phyloP scores from a whole-genome alignment of 30 jellyfish, hydroid and myxozoan genomes.

The Sanderia malayensis region DNA sequence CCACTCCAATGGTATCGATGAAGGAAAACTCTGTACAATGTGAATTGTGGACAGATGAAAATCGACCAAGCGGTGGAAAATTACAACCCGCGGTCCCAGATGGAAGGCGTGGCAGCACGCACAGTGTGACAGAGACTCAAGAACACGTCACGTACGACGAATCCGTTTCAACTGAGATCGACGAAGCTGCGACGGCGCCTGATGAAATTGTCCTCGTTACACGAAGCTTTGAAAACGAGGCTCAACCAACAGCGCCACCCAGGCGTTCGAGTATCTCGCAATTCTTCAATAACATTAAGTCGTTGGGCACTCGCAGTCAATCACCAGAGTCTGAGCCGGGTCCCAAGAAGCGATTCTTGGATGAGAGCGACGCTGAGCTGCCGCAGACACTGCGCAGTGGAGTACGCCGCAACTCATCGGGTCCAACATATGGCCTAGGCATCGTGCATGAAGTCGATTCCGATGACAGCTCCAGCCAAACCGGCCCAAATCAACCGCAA shows the following conservation, averaged over 20 bases:
- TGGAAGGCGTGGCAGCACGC: constrained; percentile 52
- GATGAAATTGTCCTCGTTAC: constrained; percentile 52
- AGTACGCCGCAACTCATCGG: background rate
- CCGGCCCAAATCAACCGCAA: background rate
- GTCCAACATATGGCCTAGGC: constrained; percentile 17
- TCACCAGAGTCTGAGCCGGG: constrained; percentile 41
- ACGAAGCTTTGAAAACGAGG: constrained; percentile 53
- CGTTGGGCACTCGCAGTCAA: constrained; percentile 26
- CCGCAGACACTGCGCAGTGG: background rate
- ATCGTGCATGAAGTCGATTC: background rate
- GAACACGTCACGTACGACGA: constrained; percentile 46
- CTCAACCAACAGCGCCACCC: constrained; percentile 30
- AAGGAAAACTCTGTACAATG: constrained; percentile 55
- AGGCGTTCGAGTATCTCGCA: constrained; percentile 61
- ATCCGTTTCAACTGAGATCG: constrained; percentile 14
- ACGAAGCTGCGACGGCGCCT: constrained; percentile 27
- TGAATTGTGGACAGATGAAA: constrained; percentile 19
- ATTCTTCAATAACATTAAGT: constrained; percentile 19
- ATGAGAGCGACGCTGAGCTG: constrained; percentile 7
- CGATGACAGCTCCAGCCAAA: background rate
- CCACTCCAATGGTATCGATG: constrained; percentile 28
- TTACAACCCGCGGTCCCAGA: constrained; percentile 27
- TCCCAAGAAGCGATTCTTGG: background rate
- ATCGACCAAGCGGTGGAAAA: background rate
- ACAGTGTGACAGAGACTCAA: constrained; percentile 47